Conservation (phyloP, 2,888 invertebrate species). For the Troides oblongomaculatus region DNA sequence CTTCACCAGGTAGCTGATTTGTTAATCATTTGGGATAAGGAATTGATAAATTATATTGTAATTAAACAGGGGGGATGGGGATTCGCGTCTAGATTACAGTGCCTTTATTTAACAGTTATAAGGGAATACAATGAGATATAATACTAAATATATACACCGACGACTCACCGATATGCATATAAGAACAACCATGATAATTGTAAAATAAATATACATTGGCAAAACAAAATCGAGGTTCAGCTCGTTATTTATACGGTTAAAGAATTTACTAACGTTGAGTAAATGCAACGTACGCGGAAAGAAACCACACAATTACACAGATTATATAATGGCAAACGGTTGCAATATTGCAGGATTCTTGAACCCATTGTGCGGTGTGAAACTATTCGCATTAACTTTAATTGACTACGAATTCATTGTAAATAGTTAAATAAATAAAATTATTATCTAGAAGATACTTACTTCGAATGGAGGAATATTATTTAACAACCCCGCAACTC, state of each 20-base stretch:
- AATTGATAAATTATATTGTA: too few relatives aligned
- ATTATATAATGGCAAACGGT: constrained; percentile 10
- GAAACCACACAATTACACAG: neutral
- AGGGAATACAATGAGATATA: too few relatives aligned
- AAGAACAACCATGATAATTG: neutral
- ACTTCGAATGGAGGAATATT: too few relatives aligned
- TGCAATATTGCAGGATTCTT: neutral
- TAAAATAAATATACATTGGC: neutral
- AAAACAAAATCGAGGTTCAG: neutral
- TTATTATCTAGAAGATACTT: too few relatives aligned
- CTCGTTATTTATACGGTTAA: neutral
- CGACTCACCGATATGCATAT: neutral
- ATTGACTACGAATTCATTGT: neutral
- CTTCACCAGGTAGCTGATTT: too few relatives aligned
- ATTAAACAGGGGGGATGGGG: too few relatives aligned
- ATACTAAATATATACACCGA: too few relatives aligned
- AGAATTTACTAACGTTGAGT: neutral
- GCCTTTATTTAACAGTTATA: too few relatives aligned
- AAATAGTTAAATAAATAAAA: too few relatives aligned
- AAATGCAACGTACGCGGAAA: constrained; percentile 7
- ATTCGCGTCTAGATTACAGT: too few relatives aligned
- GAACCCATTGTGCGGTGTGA: neutral
- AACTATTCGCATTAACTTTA: neutral
- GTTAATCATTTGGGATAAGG: too few relatives aligned
- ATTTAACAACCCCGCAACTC: too few relatives aligned